A percentile compares a stretch with the other conserved stretches of the same genome.
phyloP scores from a whole-genome alignment of 2,113 vertebrate genomes.

The Vidua macroura region DNA sequence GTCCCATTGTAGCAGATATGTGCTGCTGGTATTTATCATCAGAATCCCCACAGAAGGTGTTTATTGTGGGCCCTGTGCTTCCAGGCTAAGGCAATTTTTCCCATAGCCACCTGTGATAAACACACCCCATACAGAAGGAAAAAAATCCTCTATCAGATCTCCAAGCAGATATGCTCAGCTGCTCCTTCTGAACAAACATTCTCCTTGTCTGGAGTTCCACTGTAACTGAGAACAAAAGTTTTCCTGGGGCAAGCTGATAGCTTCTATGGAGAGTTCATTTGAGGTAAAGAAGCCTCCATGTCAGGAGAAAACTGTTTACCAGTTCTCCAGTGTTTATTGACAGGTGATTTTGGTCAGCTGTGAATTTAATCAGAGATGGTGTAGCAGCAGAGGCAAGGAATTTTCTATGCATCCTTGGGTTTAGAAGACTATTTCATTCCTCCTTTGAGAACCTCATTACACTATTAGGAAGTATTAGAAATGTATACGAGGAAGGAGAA shows the following conservation, averaged over 20 bases:
- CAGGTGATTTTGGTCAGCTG: background rate
- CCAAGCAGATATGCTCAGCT: background rate
- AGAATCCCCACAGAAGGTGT: background rate
- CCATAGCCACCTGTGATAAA: background rate
- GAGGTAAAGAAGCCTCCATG: background rate
- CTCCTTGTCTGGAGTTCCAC: background rate
- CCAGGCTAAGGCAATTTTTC: background rate
- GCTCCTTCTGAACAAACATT: background rate
- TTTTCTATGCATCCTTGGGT: background rate
- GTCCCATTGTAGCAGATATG: constrained; percentile 16
- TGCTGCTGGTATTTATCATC: constrained; percentile 18
- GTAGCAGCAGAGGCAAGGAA: background rate
- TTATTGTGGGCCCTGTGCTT: background rate
- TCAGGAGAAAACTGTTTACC: background rate
- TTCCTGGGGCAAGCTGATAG: background rate
- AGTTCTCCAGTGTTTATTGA: background rate
- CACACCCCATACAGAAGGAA: background rate
- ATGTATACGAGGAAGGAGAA: background rate
- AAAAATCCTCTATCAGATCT: background rate
- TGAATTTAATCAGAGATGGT: background rate
- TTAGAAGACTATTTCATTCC: background rate
- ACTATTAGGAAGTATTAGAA: background rate
- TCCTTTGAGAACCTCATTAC: background rate
- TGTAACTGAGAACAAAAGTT: background rate
- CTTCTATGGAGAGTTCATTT: background rate